Percentiles rank a stretch among this genome's conserved stretches.
phyloP scores from a whole-genome alignment of 2,113 vertebrate species.

The Thalassarche chlororhynchos region DNA sequence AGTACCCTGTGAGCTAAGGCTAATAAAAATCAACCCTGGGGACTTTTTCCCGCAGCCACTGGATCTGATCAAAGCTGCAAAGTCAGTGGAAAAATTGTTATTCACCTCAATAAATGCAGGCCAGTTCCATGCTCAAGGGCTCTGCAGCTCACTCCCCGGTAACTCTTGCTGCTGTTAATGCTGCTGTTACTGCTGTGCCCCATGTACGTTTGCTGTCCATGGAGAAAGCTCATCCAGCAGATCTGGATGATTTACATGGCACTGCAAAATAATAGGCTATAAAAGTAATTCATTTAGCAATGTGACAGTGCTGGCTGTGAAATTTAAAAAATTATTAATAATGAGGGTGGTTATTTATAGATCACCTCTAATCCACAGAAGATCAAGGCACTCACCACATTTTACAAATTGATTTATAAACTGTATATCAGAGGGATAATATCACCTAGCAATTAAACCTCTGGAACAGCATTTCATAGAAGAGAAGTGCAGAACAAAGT shows the following conservation, averaged over 20 bases:
- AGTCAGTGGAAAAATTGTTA: neutral
- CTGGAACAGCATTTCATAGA: neutral
- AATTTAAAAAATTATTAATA: neutral
- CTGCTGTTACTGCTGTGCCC: neutral
- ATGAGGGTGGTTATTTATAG: neutral
- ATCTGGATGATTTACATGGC: neutral
- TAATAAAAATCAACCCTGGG: neutral
- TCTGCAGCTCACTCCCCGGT: neutral
- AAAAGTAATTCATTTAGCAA: neutral
- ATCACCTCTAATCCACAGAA: neutral
- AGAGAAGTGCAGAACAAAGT: neutral
- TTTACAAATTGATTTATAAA: neutral
- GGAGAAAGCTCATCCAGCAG: neutral
- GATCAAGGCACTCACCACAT: neutral
- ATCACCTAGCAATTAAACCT: neutral
- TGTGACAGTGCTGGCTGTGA: neutral
- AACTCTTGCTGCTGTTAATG: neutral
- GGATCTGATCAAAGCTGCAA: neutral
- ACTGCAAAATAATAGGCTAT: neutral
- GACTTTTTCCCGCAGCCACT: neutral
- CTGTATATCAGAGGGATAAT: neutral
- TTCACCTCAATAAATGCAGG: neutral
- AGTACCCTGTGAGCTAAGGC: neutral
- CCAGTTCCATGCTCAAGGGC: neutral
- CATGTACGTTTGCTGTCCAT: accelerated